These are phyloP conservation scores for Plestiodon gilberti DNA, from an alignment of 2,113 vertebrate species.

Conservation along the genomic window DNA sequence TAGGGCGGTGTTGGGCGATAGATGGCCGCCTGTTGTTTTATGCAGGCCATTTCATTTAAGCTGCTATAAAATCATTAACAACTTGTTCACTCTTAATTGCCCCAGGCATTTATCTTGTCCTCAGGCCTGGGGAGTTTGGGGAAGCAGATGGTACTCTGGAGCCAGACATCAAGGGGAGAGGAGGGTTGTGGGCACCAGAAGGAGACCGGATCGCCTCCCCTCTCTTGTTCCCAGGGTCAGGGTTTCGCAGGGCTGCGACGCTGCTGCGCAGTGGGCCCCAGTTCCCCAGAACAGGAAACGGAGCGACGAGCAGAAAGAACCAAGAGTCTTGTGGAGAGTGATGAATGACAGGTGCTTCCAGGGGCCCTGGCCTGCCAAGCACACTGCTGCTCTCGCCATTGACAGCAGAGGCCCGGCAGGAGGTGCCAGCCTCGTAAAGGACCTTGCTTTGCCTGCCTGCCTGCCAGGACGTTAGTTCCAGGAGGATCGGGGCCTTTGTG, in stretches of 20 bases:
- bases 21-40: conserved; percentile 90
- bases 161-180: not conserved
- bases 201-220: not conserved
- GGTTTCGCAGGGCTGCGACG: conserved; percentile 15
- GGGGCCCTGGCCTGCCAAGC: too few species aligned
- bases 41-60: conserved; percentile 82
- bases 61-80: conserved; percentile 90
- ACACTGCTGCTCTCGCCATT: too few species aligned
- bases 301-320: too few species aligned
- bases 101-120: conserved; percentile 67
- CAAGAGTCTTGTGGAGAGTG: too few species aligned
- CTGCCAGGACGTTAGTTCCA: too few species aligned
- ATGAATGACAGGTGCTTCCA: too few species aligned
- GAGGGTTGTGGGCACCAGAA: not conserved
- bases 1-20: conserved; percentile 87
- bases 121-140: conserved; percentile 68
- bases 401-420: too few species aligned
- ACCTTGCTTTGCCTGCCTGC: too few species aligned
- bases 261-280: too few species aligned
- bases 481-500: too few species aligned
- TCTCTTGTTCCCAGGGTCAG: conserved; percentile 18
- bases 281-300: too few species aligned
- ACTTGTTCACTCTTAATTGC: conserved; percentile 82
- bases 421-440: too few species aligned
- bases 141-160: conserved; percentile 72